A percentile compares a stretch with the other conserved stretches of the same genome.
phyloP scores from a whole-genome alignment of 2,113 vertebrate genomes.

The Pseudois nayaur region DNA sequence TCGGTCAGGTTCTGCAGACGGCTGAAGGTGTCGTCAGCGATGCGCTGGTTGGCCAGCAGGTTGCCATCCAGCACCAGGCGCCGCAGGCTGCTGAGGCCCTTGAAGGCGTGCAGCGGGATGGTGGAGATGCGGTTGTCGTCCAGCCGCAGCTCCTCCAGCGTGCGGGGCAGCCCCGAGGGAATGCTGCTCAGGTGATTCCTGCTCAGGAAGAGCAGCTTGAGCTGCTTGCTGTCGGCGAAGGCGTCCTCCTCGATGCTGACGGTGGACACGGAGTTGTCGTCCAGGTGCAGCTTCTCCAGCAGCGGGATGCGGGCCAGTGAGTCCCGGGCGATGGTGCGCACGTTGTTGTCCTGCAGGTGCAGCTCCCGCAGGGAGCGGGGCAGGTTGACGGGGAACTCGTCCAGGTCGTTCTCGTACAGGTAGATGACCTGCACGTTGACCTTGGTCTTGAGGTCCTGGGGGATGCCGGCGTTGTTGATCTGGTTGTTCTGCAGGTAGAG shows the following conservation, averaged over 20 bases:
- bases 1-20: slow-evolving; percentile 92
- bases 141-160: slow-evolving; percentile 92
- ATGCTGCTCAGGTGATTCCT: slow-evolving; percentile 96
- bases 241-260: slow-evolving; percentile 96
- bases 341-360: slow-evolving; percentile 97
- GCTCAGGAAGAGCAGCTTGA: slow-evolving; percentile 92
- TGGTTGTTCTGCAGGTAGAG: slow-evolving; percentile 98
- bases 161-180: slow-evolving; percentile 90
- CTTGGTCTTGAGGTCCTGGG: slow-evolving; percentile 85
- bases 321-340: slow-evolving; percentile 86
- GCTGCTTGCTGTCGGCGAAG: slow-evolving; percentile 88
- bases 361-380: slow-evolving; percentile 91
- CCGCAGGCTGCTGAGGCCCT: slow-evolving; percentile 88
- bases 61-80: slow-evolving; percentile 95
- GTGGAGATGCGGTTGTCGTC: slow-evolving; percentile 97
- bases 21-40: slow-evolving; percentile 95
- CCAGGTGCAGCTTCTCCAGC: slow-evolving; percentile 92
- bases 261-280: slow-evolving; percentile 95
- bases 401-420: slow-evolving; percentile 94
- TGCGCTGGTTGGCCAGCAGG: slow-evolving; percentile 94
- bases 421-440: slow-evolving; percentile 89
- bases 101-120: slow-evolving; percentile 93
- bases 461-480: slow-evolving; percentile 91
- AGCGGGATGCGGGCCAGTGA: slow-evolving; percentile 90
- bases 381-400: slow-evolving; percentile 89